Base-by-base conservation (phyloP, 2,113 vertebrate species). In the Perca schrenkii region DNA sequence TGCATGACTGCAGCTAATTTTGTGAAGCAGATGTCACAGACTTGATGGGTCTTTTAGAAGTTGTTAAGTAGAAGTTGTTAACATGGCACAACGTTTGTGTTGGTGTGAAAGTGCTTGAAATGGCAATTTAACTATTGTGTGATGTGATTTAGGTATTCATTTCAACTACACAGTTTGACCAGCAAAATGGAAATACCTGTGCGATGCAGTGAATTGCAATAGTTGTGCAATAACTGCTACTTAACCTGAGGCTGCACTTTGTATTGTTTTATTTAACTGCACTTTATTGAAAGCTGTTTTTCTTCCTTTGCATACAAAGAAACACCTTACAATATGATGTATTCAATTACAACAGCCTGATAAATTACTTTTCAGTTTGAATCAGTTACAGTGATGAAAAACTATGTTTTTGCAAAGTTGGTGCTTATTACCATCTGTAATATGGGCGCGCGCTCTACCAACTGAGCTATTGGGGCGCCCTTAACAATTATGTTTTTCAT, bases 1-100 rank as follows among this genome's bases (percentile, higher is more conserved):
- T 31, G 50, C 31, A 13, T 28, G 68, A 82, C 76, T 83, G 47
- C 81, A 53, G 64, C 61, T 53, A 36, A 70, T 64, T 25, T 16
- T 43, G 21, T 77, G 53, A 53, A 54, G 47, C 22, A 22, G 52
- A 78, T 7, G 47, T 80, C 28, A 53, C 22, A 13, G 52, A 53
- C 15, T 40, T 10, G 7, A 53, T 53, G 8, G 3, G 3, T n/a
- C 34, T 58, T 63, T 72, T 15, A 34, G 22, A n/a, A 74, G 36
- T 63, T 56, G 16, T 40, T 40, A 12, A 43, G 69, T 4, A 67
- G 25, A 25, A 25, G 25, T 25, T 25, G 25, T 25, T 25, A 17
- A 63, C 63, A 13, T 47, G 11, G 15, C 28, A 62, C 19, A 25
- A 15, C 43, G 34, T 34, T 15, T 21, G 56, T 54, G 49, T 28